A percentile compares a stretch with the other conserved stretches of the same genome.
These are phyloP conservation scores for Andrena haemorrhoa DNA, from an alignment of 2,888 invertebrate species.

Conservation along the genomic window DNA sequence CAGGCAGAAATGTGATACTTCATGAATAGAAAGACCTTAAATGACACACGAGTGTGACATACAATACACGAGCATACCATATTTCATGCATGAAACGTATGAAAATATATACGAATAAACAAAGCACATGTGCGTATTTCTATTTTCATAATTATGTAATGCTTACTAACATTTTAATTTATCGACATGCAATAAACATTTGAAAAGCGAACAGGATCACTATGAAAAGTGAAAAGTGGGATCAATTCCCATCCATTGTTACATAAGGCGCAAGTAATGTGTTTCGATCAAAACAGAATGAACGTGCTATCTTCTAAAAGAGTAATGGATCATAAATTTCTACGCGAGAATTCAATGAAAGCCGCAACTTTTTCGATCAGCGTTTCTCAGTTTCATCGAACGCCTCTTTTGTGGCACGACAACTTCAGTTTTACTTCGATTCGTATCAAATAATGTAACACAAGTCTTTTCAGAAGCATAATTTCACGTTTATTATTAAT, in stretches of 20 bases:
- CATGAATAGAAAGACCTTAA: constrained; percentile 54
- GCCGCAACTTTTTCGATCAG: not conserved
- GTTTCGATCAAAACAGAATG: constrained; percentile 11
- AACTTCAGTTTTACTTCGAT: not conserved
- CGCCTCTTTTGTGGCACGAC: too few species aligned
- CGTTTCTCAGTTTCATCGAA: not conserved
- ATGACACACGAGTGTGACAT: constrained; percentile 74
- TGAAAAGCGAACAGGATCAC: not conserved
- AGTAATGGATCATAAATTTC: not conserved
- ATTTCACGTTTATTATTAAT: not conserved
- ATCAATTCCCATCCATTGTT: too few species aligned
- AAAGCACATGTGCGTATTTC: constrained; percentile 26
- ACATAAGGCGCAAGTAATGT: constrained; percentile 8
- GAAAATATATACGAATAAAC: constrained; percentile 57
- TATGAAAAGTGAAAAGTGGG: not conserved
- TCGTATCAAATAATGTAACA: not conserved
- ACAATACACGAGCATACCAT: constrained; percentile 75
- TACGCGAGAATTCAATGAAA: not conserved
- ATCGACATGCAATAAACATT: constrained; percentile 35
- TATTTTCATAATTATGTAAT: constrained; percentile 17
- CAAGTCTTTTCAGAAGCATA: not conserved
- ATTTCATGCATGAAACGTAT: constrained; percentile 77
- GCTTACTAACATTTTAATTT: not conserved
- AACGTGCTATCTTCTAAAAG: not conserved
- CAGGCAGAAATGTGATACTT: constrained; percentile 49